Evolutionary conservation across 2,113 vertebrate genomes (phyloP), one percentile per base, ranked within the genome.

Genomic region (Brevimyrus niger): DNA sequence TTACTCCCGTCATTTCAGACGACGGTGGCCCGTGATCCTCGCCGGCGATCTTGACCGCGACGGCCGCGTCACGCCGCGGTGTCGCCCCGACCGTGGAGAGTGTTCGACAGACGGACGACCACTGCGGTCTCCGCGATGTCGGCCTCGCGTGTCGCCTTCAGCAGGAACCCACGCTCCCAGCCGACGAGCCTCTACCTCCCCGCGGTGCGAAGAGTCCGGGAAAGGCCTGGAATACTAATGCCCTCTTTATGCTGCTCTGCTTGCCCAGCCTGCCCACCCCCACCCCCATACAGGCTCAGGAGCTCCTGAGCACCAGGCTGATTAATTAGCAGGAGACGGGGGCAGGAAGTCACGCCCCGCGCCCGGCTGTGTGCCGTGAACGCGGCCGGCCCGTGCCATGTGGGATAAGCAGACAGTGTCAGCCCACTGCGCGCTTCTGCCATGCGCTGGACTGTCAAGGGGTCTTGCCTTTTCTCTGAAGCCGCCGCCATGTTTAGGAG

Each of bases 181-280:
- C 58, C 69, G 13, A 69, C 61, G 87, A 58, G 87, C 35, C 53
- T 44, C 21, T 44, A 55, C 19, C 53, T 1, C 17, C 53, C 86
- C 86, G 21, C 31, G 2, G 86, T 19, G 53, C 38, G 46, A 38
- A 61, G 51, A 87, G 86, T 87, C 86, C 19, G 35, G 38, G 53
- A 87, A 48, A 58, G 61, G 87, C 61, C 87, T 44, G 13, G 87
- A 88, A 88, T 88, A 73, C 87, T 88, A 88, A 88, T 88, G 87
- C 42, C 61, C 58, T 44, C 55, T 73, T 88, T 88, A 88, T 31
- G 61, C 61, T 4, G 42, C 44, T 23, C 61, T 35, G 42, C 61
- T 17, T 4, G 2, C 42, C 44, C 42, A 31, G 44, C 87, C 61
- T n/a, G 42, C 42, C 23, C 87, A 44, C 44, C 44, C 44, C 44